Evolutionary conservation across 2,888 invertebrate species (phyloP).

Genomic region (Osmoderma eremita): DNA sequence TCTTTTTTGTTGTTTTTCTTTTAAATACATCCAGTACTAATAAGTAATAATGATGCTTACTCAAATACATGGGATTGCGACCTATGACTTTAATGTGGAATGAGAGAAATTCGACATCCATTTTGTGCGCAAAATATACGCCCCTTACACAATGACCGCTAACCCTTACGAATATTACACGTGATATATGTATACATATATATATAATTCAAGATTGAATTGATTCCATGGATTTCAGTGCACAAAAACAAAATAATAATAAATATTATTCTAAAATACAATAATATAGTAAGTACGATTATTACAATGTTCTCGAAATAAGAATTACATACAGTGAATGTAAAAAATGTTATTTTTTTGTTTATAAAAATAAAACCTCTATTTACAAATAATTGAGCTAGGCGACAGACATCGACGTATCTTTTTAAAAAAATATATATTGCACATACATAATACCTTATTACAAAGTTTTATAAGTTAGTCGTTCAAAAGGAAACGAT

Average conservation of each 20-base stretch:
- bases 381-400: constrained; percentile 35
- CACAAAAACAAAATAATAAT: constrained; percentile 41
- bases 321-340: neutral
- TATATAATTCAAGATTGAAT: constrained; percentile 34
- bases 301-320: constrained; percentile 21
- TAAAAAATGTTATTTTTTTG: constrained; percentile 9
- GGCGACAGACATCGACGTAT: constrained; percentile 20
- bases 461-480: constrained; percentile 10
- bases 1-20: constrained; percentile 50
- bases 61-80: constrained; percentile 53
- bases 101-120: constrained; percentile 53
- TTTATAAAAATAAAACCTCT: constrained; percentile 37
- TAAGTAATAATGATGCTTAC: constrained; percentile 50
- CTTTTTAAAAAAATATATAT: constrained; percentile 23
- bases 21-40: constrained; percentile 60
- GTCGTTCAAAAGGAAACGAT: constrained; percentile 17
- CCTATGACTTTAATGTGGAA: constrained; percentile 53
- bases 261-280: neutral
- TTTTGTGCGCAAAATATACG: constrained; percentile 42
- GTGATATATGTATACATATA: no score
- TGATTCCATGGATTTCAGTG: constrained; percentile 42
- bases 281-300: constrained; percentile 8
- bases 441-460: constrained; percentile 32
- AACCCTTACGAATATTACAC: constrained; percentile 16
- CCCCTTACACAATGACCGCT: constrained; percentile 41